Conservation (phyloP, 2,113 vertebrate species). For the Dipodomys ordii region DNA sequence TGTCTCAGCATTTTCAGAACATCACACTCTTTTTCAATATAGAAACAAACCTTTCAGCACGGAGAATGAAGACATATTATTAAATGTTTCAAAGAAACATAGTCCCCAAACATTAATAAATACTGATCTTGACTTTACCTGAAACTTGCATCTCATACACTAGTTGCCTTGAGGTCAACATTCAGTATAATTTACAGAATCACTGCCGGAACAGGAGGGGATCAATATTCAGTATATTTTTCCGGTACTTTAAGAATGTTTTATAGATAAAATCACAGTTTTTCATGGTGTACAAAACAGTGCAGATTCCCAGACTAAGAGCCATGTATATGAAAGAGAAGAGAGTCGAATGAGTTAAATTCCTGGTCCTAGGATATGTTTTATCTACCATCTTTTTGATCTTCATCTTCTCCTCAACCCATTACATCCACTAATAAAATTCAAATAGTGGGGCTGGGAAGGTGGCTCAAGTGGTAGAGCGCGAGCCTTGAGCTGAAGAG, state of each 20-base stretch:
- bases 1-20: conserved; percentile 18
- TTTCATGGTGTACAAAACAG: not conserved
- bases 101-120: conserved; percentile 50
- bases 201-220: not conserved
- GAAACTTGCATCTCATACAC: not conserved
- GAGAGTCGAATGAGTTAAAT: not conserved
- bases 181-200: conserved; percentile 38
- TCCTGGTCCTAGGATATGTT: not conserved
- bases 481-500: too few relatives aligned
- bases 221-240: conserved; percentile 31
- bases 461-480: too few relatives aligned
- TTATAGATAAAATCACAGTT: conserved; percentile 39
- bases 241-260: not conserved
- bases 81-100: conserved; percentile 57
- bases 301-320: not conserved
- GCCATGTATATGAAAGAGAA: not conserved
- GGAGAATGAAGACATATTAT: conserved; percentile 28
- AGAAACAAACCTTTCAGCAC: conserved; percentile 40
- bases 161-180: conserved; percentile 28
- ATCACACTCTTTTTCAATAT: not conserved
- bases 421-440: not conserved
- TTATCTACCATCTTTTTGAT: not conserved
- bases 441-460: too few relatives aligned
- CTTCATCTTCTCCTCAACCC: not conserved
- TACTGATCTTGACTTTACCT: conserved; percentile 42